phyloP scores from a whole-genome alignment of 2,888 invertebrate species.

The Rotaria sp. region DNA sequence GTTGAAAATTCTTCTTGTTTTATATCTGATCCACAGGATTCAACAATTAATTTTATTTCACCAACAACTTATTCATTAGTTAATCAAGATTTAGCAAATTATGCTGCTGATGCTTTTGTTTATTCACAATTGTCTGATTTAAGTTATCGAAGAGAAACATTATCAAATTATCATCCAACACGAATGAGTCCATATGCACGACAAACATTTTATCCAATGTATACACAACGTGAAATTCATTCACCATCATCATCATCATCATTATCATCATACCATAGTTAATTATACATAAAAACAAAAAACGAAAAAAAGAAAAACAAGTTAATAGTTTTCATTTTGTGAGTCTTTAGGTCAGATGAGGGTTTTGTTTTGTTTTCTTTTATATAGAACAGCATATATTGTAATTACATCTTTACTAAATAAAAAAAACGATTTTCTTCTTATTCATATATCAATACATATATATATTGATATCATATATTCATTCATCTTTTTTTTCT shows the following conservation, averaged over 20 bases:
- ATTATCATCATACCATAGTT: background rate
- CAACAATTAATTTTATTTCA: background rate
- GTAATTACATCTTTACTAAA: background rate
- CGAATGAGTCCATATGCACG: background rate
- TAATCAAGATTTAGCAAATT: constrained; percentile 12
- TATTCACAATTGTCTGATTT: constrained; percentile 33
- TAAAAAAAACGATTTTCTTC: background rate
- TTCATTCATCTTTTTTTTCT: background rate
- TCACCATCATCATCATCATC: constrained; percentile 23
- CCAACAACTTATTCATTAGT: constrained; percentile 20
- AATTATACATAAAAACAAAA: background rate
- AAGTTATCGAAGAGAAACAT: background rate
- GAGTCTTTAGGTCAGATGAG: background rate
- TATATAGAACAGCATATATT: background rate
- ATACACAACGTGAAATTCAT: constrained; percentile 20
- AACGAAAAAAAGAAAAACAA: too few species aligned
- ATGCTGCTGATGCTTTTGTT: constrained; percentile 31
- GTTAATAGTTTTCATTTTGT: background rate
- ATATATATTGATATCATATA: background rate
- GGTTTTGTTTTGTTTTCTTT: background rate
- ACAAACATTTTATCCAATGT: background rate
- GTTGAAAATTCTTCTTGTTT: background rate
- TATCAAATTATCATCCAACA: background rate
- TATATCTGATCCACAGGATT: background rate
- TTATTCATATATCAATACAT: background rate